Evolutionary conservation across 1,140 invertebrate species (phyloP).

Genomic region (Oryzaephilus surinamensis): DNA sequence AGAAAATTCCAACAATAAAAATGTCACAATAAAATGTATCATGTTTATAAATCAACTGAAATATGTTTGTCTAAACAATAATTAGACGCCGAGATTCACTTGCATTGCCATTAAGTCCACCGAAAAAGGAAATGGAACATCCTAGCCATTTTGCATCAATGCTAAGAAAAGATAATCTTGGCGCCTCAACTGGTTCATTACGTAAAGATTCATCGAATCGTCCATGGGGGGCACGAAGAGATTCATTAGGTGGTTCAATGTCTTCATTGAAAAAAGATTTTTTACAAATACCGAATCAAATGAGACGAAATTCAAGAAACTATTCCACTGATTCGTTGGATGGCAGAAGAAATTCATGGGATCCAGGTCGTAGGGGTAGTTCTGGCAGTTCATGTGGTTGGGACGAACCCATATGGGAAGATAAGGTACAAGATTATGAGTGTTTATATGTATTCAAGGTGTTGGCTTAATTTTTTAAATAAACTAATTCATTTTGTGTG

Average conservation of each 20-base stretch:
- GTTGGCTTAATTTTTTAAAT: too few relatives aligned
- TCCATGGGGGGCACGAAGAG: conserved; percentile 33
- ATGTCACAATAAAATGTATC: too few relatives aligned
- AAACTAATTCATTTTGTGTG: too few relatives aligned
- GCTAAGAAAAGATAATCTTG: conserved; percentile 46
- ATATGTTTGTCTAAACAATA: background rate
- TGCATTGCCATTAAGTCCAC: conserved; percentile 42
- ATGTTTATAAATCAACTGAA: too few relatives aligned
- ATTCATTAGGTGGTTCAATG: conserved; percentile 34
- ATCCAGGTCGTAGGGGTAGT: conserved; percentile 49
- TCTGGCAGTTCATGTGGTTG: conserved; percentile 43
- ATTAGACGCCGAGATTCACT: conserved; percentile 45
- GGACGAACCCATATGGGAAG: too few relatives aligned
- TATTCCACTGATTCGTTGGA: conserved; percentile 63
- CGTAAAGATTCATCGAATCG: conserved; percentile 38
- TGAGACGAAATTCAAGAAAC: conserved; percentile 33
- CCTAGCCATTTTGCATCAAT: conserved; percentile 56
- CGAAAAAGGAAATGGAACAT: conserved; percentile 48
- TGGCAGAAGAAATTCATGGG: conserved; percentile 57
- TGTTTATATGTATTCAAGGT: too few relatives aligned
- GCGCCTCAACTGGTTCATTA: conserved; percentile 45
- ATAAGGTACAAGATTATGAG: too few relatives aligned
- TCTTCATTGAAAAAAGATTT: conserved; percentile 34
- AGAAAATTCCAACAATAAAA: too few relatives aligned
- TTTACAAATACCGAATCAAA: conserved; percentile 17